Conservation (phyloP, 2,888 invertebrate genomes). For the Sarcophaga carnaria region DNA sequence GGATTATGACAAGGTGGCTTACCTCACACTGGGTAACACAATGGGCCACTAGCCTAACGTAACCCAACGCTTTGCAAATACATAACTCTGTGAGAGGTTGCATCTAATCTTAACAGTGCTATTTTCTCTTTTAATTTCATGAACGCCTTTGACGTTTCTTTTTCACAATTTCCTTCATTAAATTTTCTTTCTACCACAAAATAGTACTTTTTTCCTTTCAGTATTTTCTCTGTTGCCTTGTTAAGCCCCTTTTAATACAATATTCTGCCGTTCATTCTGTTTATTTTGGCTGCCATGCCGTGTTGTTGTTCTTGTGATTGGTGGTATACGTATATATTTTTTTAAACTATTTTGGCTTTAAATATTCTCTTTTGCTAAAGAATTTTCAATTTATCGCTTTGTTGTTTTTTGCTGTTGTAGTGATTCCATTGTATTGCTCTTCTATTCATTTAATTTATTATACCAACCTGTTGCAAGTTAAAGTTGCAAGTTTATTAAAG, state of each 20-base stretch:
- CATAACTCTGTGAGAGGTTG: no score
- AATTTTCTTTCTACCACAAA: no score
- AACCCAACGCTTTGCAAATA: no score
- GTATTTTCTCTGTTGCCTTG: not conserved
- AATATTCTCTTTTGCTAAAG: slow-evolving; percentile 5
- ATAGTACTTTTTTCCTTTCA: no score
- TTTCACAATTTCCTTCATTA: no score
- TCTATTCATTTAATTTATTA: slow-evolving; percentile 42
- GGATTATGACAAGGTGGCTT: no score
- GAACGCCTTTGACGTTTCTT: no score
- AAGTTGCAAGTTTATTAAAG: slow-evolving; percentile 42
- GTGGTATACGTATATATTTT: not conserved
- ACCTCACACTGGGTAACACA: no score
- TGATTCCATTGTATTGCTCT: not conserved
- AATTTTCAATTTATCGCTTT: slow-evolving; percentile 14
- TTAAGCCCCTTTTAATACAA: not conserved
- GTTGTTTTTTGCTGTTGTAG: not conserved
- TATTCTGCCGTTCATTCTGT: not conserved
- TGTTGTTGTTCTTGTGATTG: not conserved
- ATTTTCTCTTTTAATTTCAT: no score
- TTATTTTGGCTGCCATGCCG: not conserved
- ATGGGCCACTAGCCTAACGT: no score
- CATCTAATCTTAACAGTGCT: no score
- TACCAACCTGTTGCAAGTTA: slow-evolving; percentile 56
- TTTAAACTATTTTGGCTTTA: not conserved